Base-by-base conservation (phyloP, 2,797 vertebrate genomes). In the Rhodeus uyekii region DNA sequence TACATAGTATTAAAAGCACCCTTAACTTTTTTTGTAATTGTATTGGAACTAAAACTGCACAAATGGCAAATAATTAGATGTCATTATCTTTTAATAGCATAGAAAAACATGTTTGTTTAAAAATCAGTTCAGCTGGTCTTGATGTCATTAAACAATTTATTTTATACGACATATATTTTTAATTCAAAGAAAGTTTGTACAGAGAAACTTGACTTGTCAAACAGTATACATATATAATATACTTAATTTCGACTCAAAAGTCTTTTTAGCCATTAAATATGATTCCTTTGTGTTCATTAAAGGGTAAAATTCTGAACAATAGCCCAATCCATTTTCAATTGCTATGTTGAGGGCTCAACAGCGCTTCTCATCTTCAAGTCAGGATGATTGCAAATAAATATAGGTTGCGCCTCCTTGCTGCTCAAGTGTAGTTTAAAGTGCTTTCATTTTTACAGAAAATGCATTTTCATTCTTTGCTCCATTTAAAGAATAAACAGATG, bases 361-460 rank as follows among this genome's bases (percentile, higher is more conserved):
- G 80, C 36, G 86, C 65, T 50, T 78, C 84, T 82, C 63, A 60
- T 68, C 73, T 79, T 67, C 71, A 50, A 83, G 84, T 77, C 79
- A 83, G 29, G 74, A 85, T 85, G 76, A 85, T 69, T 85, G 76
- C 74, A 85, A 84, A 87, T 84, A 74, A 86, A 84, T 84, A 81
- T 80, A 86, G 60, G 72, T 50, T 81, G 60, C 38, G 24, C 53
- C 75, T 87, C 76, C 74, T 87, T 83, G 83, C 69, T 58, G 67
- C 77, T 39, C 32, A 80, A 65, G 68, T 39, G 71, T 78, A 74
- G 85, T 72, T 80, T 87, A 76, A 77, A 80, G 84, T 87, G 86
- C 68, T 81, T 85, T 85, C 83, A 86, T 87, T 86, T 87, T 85
- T 83, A 86, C 87, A 80, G 86, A 80, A 87, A 87, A 81, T 61